These are phyloP conservation scores for Tenodera sinensis DNA, from an alignment of 2,888 invertebrate species.

Conservation along the genomic window DNA sequence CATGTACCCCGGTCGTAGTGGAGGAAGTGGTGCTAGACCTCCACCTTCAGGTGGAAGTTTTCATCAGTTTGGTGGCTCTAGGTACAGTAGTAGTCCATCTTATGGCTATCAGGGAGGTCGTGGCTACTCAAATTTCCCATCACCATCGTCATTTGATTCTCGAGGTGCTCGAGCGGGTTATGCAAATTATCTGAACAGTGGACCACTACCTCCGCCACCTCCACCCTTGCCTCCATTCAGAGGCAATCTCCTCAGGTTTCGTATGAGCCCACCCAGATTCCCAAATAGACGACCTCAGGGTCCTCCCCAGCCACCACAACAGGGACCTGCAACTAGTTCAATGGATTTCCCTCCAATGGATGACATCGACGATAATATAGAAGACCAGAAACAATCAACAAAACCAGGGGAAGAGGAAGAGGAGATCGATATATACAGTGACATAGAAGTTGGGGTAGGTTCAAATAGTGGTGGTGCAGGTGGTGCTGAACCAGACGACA, in stretches of 20 bases:
- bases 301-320: not conserved
- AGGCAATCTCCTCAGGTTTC: constrained; percentile 35
- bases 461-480: constrained; percentile 3
- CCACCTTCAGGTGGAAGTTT: constrained; percentile 16
- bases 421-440: constrained; percentile 60
- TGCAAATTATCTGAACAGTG: constrained; percentile 28
- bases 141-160: constrained; percentile 40
- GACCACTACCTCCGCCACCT: constrained; percentile 14
- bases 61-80: constrained; percentile 36
- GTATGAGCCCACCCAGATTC: constrained; percentile 31
- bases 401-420: constrained; percentile 36
- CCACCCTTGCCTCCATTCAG: constrained; percentile 16
- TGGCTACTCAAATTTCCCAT: constrained; percentile 2
- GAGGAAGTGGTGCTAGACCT: not conserved
- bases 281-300: constrained; percentile 17
- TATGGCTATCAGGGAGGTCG: constrained; percentile 14
- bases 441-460: constrained; percentile 49
- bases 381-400: not conserved
- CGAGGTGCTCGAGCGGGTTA: constrained; percentile 38
- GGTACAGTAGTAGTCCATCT: constrained; percentile 39
- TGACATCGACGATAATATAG: constrained; percentile 10
- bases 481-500: constrained; percentile 14
- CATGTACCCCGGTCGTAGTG: constrained; percentile 52
- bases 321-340: constrained; percentile 26
- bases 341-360: constrained; percentile 27